Conservation (phyloP, 2,113 vertebrate species). For the Laterallus jamaicensis region DNA sequence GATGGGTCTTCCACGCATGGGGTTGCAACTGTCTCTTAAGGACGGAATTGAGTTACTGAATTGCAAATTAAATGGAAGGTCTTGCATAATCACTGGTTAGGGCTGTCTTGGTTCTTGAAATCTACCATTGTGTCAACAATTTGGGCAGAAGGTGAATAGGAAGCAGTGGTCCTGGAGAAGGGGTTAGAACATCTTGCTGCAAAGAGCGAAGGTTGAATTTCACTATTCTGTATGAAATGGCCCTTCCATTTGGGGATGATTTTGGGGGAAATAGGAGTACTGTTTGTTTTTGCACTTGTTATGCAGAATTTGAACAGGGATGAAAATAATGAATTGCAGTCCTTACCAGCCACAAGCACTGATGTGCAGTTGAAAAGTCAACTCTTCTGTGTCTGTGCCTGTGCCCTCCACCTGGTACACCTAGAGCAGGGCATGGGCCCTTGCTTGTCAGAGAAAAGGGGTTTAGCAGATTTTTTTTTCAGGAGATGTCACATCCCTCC, state of each 20-base stretch:
- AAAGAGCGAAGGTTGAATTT: not conserved
- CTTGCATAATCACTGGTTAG: not conserved
- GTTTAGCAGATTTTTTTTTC: not conserved
- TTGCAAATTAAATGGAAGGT: not conserved
- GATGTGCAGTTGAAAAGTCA: not conserved
- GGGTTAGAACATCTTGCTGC: not conserved
- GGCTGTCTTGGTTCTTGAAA: not conserved
- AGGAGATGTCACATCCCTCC: not conserved
- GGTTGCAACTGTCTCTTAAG: not conserved
- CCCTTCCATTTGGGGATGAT: not conserved
- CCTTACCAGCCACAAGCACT: not conserved
- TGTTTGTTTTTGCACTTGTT: not conserved
- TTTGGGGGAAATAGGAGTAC: not conserved
- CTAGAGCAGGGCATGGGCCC: not conserved
- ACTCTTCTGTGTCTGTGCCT: not conserved
- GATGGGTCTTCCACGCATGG: not conserved
- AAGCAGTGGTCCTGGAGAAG: not conserved
- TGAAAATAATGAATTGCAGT: not conserved
- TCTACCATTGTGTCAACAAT: not conserved
- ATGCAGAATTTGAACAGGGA: not conserved
- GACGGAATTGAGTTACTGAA: not conserved
- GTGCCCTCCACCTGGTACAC: not conserved
- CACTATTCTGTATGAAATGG: not conserved
- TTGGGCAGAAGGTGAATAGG: not conserved
- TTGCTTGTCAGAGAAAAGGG: not conserved